Evolutionary conservation across 2,888 invertebrate genomes (phyloP).

Genomic region (Sepioteuthis lessoniana): DNA sequence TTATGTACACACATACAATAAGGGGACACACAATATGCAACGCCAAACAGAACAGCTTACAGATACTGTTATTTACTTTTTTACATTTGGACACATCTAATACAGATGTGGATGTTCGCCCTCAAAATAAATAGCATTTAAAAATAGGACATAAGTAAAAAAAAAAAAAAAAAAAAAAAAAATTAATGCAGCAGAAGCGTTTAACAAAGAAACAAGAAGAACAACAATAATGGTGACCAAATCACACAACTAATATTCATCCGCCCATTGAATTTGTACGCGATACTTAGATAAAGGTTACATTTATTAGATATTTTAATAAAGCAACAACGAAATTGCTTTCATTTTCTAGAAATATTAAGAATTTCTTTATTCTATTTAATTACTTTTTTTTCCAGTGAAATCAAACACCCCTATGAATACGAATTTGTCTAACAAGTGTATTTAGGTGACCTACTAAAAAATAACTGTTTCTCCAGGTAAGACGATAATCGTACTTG

Average conservation of each 20-base stretch:
- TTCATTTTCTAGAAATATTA: not conserved
- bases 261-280: too few relatives aligned
- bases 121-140: too few relatives aligned
- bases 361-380: not conserved
- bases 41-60: not conserved
- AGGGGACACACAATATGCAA: not conserved
- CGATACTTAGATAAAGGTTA: not conserved
- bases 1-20: too few relatives aligned
- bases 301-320: not conserved
- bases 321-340: not conserved
- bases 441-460: not conserved
- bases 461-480: not conserved
- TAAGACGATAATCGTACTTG: too few relatives aligned
- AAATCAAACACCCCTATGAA: not conserved
- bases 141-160: too few relatives aligned
- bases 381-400: not conserved
- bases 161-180: too few relatives aligned
- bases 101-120: too few relatives aligned
- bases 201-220: not conserved
- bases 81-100: too few relatives aligned
- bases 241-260: constrained; percentile 1
- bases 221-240: not conserved
- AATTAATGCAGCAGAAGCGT: too few relatives aligned
- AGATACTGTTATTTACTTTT: too few relatives aligned
- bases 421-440: not conserved